These are phyloP conservation scores for Anhinga anhinga DNA, from an alignment of 2,113 vertebrate species.

Conservation along the genomic window DNA sequence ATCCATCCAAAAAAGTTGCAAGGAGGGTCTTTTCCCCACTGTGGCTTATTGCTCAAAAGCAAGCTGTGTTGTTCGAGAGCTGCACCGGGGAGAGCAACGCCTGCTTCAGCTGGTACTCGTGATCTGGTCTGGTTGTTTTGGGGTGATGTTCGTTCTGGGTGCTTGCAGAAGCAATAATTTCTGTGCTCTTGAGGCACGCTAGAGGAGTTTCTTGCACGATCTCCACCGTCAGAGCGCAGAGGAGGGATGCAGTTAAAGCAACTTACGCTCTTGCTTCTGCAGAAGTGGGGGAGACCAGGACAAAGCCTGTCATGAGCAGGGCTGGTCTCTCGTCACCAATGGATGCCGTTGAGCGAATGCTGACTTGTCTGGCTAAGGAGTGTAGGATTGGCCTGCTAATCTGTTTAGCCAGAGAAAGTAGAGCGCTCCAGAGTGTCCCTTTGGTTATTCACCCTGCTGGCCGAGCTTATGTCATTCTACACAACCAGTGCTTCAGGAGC, in stretches of 20 bases:
- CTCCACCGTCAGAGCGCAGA: background rate
- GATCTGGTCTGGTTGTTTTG: background rate
- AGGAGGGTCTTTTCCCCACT: background rate
- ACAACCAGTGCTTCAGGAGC: background rate
- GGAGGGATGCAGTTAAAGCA: background rate
- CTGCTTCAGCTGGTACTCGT: background rate
- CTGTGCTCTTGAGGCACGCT: background rate
- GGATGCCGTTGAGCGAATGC: background rate
- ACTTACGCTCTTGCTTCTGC: rapidly evolving
- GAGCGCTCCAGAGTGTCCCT: background rate
- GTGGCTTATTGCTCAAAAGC: background rate
- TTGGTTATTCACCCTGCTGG: background rate
- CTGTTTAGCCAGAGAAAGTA: background rate
- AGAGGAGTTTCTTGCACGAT: background rate
- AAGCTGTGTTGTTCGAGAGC: background rate
- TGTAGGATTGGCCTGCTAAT: background rate
- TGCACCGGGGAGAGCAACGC: rapidly evolving
- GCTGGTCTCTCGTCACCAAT: rapidly evolving
- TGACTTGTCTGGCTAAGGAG: background rate
- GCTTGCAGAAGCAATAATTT: background rate
- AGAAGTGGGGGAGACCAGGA: background rate
- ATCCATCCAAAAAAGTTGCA: background rate
- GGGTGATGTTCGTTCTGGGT: rapidly evolving
- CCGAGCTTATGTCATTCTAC: rapidly evolving
- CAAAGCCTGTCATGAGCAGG: rapidly evolving